phyloP scores from a whole-genome alignment of 2,797 vertebrate species.

The Darevskia nairensis region DNA sequence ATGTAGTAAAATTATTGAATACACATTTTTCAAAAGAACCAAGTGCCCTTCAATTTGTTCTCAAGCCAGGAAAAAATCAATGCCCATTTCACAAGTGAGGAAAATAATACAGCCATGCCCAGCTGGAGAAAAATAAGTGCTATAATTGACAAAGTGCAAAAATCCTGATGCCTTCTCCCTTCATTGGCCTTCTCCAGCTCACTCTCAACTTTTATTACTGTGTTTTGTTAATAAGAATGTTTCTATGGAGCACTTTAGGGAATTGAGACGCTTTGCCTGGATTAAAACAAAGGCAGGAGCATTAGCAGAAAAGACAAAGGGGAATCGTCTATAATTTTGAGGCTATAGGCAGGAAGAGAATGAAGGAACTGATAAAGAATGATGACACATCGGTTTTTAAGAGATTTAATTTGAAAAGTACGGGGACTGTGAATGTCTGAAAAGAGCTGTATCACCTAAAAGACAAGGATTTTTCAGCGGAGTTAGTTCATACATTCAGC shows the following conservation, averaged over 20 bases:
- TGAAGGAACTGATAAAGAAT: not conserved
- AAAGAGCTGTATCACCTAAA: too few relatives aligned
- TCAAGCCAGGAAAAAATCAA: conserved; percentile 12
- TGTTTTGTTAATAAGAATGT: not conserved
- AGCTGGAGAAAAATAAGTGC: not conserved
- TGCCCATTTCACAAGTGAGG: conserved; percentile 11
- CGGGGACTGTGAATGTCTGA: too few relatives aligned
- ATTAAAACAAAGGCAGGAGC: not conserved
- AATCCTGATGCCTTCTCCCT: not conserved
- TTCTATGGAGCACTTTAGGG: not conserved
- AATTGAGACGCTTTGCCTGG: not conserved
- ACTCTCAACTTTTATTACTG: not conserved
- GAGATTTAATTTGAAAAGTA: not conserved
- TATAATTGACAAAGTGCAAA: conserved; percentile 6
- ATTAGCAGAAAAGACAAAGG: not conserved
- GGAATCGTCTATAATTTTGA: not conserved
- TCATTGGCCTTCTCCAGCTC: not conserved
- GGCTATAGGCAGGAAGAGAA: not conserved
- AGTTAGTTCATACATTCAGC: not conserved
- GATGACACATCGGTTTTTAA: not conserved
- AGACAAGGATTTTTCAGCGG: too few relatives aligned
- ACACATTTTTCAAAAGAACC: not conserved
- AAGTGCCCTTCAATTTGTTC: conserved; percentile 1
- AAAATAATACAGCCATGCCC: not conserved
- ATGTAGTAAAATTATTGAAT: not conserved